Base-by-base conservation (phyloP, 2,888 invertebrate species). In the Entomobrya proxima region DNA sequence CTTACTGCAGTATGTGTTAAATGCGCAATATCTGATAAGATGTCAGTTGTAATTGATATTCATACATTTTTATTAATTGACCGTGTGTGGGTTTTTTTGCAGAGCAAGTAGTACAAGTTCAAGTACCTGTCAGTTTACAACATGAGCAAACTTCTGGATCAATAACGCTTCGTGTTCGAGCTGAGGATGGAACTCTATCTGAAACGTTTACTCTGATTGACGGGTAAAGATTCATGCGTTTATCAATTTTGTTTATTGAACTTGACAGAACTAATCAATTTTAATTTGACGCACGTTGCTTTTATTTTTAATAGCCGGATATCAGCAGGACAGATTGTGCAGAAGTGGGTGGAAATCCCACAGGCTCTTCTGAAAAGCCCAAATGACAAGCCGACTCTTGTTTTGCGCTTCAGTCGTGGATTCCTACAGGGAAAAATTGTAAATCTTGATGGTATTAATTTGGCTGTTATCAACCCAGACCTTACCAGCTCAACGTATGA, bases 41-140 rank as follows among this genome's bases (percentile, higher is more conserved):
- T n/a, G n/a, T n/a, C n/a, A n/a, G n/a, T n/a, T n/a, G n/a, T 44
- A 61, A 77, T 21, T 18, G 24, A 21, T 55, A 2, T 7, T 35
- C 72, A 37, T 18, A 69, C 44, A 76, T n/a, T n/a, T n/a, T n/a
- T n/a, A n/a, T 47, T 35, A 32, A 44, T 6, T 13, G 1, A 15
- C 18, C n/a, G 32, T 11, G 15, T 61, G n/a, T 61, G 74, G n/a
- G 52, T 75, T 32, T 64, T 18, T 64, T 82, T 81, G 18, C 69
- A 90, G 90, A 88, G 11, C 89, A 89, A 88, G 69, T 88, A 6
- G 81, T 84, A n/a, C 83, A 87, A 61, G 9, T 89, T 50, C 88
- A 87, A 55, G 50, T 78, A 18, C 81, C 87, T 15, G 69, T 90
- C 18, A 61, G 74, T 18, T 3, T 77, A 0, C 78, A 9, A 35